A percentile compares a stretch with the other conserved stretches of the same genome.
Conservation (phyloP, 2,888 invertebrate species). For the Eilema sororculum region DNA sequence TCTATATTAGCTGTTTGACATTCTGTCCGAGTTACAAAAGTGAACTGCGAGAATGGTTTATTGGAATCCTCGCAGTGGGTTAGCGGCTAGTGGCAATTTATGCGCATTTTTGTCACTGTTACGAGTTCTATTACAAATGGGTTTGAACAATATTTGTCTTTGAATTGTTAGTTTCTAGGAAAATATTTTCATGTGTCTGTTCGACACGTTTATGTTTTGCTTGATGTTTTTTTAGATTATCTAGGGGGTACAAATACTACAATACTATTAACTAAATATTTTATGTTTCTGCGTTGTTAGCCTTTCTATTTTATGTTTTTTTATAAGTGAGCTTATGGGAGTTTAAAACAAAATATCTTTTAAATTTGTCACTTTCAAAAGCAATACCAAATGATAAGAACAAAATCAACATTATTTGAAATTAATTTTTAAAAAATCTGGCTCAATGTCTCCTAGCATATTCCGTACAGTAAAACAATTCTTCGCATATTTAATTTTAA, state of each 20-base stretch:
- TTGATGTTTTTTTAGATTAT: not conserved
- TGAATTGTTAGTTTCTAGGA: not conserved
- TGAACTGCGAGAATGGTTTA: conserved; percentile 29
- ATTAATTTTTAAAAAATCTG: too few species aligned
- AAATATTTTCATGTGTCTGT: not conserved
- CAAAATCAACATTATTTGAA: too few species aligned
- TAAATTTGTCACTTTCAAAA: too few species aligned
- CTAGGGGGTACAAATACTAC: too few species aligned
- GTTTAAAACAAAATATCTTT: too few species aligned
- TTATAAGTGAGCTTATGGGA: too few species aligned
- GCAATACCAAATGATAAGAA: too few species aligned
- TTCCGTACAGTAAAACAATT: too few species aligned
- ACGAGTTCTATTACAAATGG: conserved; percentile 16
- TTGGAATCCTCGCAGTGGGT: conserved; percentile 28
- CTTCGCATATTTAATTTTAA: not conserved
- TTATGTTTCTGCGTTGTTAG: not conserved
- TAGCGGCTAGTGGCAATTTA: conserved; percentile 25
- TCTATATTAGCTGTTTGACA: conserved; percentile 28
- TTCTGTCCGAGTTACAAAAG: conserved; percentile 25
- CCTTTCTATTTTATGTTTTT: too few species aligned
- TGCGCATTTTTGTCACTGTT: conserved; percentile 29
- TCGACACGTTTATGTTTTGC: not conserved
- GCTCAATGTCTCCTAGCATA: too few species aligned
- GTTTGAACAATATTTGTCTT: conserved; percentile 15
- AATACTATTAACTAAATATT: not conserved